Conservation (phyloP, 2,888 invertebrate genomes). For the Cactoblastis cactorum region DNA sequence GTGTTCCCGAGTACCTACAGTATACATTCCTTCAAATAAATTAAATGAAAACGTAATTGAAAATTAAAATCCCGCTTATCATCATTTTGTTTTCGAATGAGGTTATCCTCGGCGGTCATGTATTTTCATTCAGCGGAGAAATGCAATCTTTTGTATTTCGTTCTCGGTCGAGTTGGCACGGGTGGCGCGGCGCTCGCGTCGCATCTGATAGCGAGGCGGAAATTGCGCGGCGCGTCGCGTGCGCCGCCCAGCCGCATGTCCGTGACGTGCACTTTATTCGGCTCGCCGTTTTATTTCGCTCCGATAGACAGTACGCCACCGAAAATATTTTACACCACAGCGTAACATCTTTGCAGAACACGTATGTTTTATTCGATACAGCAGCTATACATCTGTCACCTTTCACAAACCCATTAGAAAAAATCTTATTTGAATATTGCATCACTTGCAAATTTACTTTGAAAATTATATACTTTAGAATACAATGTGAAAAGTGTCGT, state of each 20-base stretch:
- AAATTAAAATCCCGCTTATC: not conserved
- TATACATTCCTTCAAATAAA: too few species aligned
- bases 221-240: constrained; percentile 71
- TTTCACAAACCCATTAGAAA: not conserved
- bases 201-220: constrained; percentile 70
- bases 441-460: not conserved
- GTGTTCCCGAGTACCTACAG: too few species aligned
- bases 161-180: constrained; percentile 48
- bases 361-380: constrained; percentile 18
- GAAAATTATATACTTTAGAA: too few species aligned
- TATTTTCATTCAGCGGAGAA: constrained; percentile 35
- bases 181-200: constrained; percentile 45
- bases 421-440: not conserved
- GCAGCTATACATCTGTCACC: not conserved
- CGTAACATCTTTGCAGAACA: constrained; percentile 25
- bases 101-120: constrained; percentile 13
- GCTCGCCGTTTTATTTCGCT: constrained; percentile 58
- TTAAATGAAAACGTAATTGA: constrained; percentile 1
- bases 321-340: constrained; percentile 45
- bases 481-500: not conserved
- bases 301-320: constrained; percentile 41
- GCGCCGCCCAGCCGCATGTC: constrained; percentile 60
- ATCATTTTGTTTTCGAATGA: constrained; percentile 7
- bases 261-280: constrained; percentile 63
- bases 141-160: constrained; percentile 33